Percentiles rank a stretch among this genome's conserved stretches.
Conservation (phyloP, 2,113 vertebrate species). For the Panthera leo region DNA sequence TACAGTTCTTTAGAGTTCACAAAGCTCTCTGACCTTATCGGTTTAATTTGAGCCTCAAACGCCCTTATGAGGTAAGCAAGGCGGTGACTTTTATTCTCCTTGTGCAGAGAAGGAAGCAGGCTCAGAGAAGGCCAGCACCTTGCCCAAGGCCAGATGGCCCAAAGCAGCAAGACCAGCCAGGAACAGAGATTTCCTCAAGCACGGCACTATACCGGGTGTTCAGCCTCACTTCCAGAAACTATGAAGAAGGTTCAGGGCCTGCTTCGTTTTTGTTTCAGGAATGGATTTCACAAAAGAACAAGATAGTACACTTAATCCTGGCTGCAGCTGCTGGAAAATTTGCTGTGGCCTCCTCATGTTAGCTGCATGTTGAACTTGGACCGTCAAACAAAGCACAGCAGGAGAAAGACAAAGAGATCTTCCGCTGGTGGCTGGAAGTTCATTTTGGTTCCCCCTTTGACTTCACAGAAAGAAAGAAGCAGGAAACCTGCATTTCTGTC, state of each 20-base stretch:
- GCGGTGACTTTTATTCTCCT: not conserved
- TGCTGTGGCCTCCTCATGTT: not conserved
- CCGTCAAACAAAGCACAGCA: not conserved
- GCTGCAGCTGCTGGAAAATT: not conserved
- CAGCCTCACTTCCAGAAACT: not conserved
- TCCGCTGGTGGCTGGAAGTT: not conserved
- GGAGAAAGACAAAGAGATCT: constrained; percentile 29
- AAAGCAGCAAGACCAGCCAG: not conserved
- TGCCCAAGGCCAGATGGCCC: not conserved
- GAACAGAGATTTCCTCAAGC: not conserved
- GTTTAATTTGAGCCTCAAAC: constrained; percentile 58
- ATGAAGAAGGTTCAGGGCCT: not conserved
- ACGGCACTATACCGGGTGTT: not conserved
- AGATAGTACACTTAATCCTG: constrained; percentile 37
- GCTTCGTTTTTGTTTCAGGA: constrained; percentile 20
- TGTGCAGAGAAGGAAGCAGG: not conserved
- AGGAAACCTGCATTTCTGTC: not conserved
- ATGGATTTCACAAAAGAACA: constrained; percentile 23
- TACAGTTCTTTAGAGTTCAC: constrained; percentile 39
- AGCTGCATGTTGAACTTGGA: constrained; percentile 13
- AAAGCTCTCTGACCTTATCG: constrained; percentile 48
- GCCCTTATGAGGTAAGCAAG: constrained; percentile 63
- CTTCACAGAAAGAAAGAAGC: not conserved
- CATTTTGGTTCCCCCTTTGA: not conserved
- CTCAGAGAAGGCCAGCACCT: not conserved